Evolutionary conservation across 2,113 vertebrate species (phyloP).

Genomic region (Aspiorhynchus laticeps): DNA sequence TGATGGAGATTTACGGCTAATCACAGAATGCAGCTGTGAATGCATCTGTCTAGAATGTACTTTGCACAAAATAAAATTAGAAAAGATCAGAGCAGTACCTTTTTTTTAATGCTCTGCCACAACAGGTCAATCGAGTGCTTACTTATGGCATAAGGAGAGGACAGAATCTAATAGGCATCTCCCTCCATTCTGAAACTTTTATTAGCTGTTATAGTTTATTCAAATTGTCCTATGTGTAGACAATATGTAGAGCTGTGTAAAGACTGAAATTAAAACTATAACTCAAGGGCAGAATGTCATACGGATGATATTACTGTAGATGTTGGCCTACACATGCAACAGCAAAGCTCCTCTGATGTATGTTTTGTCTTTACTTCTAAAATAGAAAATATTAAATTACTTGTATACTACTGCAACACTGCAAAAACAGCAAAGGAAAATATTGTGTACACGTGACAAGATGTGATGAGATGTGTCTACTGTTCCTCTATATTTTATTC

Average conservation of each 20-base stretch:
- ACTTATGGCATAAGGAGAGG: conserved; percentile 15
- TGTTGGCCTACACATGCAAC: background rate
- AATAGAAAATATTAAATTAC: background rate
- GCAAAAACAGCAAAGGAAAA: background rate
- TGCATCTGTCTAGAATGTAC: conserved; percentile 21
- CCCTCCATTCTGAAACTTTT: conserved; percentile 27
- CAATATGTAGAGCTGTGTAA: conserved; percentile 50
- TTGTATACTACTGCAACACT: background rate
- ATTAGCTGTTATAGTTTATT: conserved; percentile 52
- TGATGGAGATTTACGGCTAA: too few species aligned
- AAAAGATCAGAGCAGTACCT: conserved; percentile 4
- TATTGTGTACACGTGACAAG: background rate
- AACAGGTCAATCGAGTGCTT: conserved; percentile 31
- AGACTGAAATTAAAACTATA: conserved; percentile 53
- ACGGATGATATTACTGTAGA: background rate
- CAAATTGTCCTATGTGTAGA: conserved; percentile 50
- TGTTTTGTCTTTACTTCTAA: background rate
- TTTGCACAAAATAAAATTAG: conserved; percentile 18
- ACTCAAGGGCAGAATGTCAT: conserved; percentile 35
- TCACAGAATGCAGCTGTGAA: too few species aligned
- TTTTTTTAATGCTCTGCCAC: conserved; percentile 41
- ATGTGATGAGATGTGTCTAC: background rate
- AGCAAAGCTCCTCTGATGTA: too few species aligned
- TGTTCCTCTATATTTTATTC: background rate
- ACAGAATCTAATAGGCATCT: conserved; percentile 48